Conservation (phyloP, 2,888 invertebrate genomes). For the Hydrotaea cyrtoneurina region DNA sequence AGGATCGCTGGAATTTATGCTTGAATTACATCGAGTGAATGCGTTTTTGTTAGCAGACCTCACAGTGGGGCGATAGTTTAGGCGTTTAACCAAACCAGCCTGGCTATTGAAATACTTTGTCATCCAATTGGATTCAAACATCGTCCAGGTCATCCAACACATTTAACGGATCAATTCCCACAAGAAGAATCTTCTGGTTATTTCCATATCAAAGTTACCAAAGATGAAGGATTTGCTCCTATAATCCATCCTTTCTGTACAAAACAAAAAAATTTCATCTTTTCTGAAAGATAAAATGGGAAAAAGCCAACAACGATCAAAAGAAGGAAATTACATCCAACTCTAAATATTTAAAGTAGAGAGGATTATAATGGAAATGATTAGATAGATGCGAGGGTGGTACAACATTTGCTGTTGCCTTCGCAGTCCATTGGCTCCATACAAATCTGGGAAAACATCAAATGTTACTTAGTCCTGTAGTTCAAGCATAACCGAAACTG, state of each 20-base stretch:
- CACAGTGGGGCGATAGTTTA: no score
- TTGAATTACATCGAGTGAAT: no score
- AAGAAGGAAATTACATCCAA: constrained; percentile 20
- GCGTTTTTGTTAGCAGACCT: no score
- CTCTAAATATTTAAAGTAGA: constrained; percentile 31
- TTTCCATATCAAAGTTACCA: background rate
- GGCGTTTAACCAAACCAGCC: no score
- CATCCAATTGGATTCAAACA: no score
- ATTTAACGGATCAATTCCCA: background rate
- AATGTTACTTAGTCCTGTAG: constrained; percentile 30
- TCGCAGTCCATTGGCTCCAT: no score
- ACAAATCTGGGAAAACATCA: constrained; percentile 25
- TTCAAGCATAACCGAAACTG: constrained; percentile 6
- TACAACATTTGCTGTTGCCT: background rate
- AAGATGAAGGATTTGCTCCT: background rate
- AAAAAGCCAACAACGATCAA: constrained; percentile 1
- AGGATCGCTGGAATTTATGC: no score
- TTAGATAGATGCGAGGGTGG: constrained; percentile 7
- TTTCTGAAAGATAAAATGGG: background rate
- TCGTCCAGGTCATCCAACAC: no score
- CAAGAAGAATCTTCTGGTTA: background rate
- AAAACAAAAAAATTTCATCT: constrained; percentile 2
- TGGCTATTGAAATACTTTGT: no score
- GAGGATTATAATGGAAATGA: constrained; percentile 33
- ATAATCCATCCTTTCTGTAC: background rate